A percentile compares a stretch with the other conserved stretches of the same genome.
phyloP scores from a whole-genome alignment of 2,888 invertebrate species.

The Boloria selene region DNA sequence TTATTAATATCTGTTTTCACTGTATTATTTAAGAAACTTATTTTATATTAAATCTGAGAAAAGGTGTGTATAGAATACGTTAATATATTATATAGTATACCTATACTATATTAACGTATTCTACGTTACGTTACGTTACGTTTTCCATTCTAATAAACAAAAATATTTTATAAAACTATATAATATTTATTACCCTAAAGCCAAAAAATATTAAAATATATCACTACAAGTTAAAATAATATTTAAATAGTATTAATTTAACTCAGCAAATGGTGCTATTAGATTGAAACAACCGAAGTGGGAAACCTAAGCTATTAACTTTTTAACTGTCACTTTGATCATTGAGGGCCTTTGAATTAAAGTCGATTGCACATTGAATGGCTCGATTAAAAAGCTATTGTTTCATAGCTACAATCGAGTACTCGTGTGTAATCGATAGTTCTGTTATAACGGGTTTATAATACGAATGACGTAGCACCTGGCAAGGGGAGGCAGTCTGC shows the following conservation, averaged over 20 bases:
- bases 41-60: no score
- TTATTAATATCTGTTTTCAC: no score
- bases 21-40: no score
- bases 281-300: constrained; percentile 28
- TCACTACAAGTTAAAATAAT: neutral
- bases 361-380: constrained; percentile 54
- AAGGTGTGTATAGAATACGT: no score
- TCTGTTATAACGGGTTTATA: constrained; percentile 35
- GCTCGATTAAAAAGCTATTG: constrained; percentile 53
- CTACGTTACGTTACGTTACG: no score
- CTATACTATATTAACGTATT: no score
- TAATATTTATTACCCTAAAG: neutral
- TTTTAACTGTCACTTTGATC: constrained; percentile 47
- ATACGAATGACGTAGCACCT: constrained; percentile 27
- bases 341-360: constrained; percentile 49
- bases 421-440: constrained; percentile 48
- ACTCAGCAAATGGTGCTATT: constrained; percentile 23
- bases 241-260: constrained; percentile 14
- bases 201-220: neutral
- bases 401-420: constrained; percentile 43
- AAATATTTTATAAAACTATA: no score
- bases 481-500: constrained; percentile 16
- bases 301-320: constrained; percentile 38
- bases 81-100: no score
- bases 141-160: no score